A percentile compares a stretch with the other conserved stretches of the same genome.
Evolutionary conservation across 2,888 invertebrate species (phyloP).

Genomic region (Pachliopta kotzebuea): DNA sequence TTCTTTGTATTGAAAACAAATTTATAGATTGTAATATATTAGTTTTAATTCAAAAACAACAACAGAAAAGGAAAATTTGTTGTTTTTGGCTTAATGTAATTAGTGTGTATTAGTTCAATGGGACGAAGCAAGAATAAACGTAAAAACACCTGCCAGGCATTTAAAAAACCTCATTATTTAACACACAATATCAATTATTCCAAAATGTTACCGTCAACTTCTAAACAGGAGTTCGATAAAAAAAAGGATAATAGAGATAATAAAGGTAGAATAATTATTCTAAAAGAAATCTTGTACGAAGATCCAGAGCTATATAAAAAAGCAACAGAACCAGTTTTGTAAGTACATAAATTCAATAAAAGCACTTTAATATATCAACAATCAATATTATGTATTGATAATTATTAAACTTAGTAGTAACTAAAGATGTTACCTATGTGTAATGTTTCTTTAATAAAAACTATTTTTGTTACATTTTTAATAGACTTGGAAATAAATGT

Average conservation of each 20-base stretch:
- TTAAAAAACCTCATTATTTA: not conserved
- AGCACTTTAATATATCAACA: not conserved
- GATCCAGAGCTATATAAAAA: slow-evolving; percentile 12
- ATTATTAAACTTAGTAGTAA: too few relatives aligned
- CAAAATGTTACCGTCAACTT: not conserved
- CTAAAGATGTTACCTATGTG: too few relatives aligned
- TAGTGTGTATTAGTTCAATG: not conserved
- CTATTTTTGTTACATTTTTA: too few relatives aligned
- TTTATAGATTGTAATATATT: too few relatives aligned
- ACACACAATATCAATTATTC: not conserved
- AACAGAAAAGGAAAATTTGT: too few relatives aligned
- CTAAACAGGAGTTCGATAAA: not conserved
- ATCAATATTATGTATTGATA: too few relatives aligned
- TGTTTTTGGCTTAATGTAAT: too few relatives aligned
- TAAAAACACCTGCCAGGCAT: not conserved
- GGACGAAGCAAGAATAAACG: slow-evolving; percentile 1
- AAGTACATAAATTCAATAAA: not conserved
- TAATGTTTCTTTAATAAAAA: too few relatives aligned
- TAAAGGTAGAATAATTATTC: slow-evolving; percentile 12
- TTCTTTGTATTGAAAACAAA: too few relatives aligned
- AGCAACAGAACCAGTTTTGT: not conserved
- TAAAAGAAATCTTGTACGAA: slow-evolving; percentile 7
- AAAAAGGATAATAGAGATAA: not conserved
- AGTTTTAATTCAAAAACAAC: too few relatives aligned
- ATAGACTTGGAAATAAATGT: too few relatives aligned